phyloP scores from a whole-genome alignment of 2,797 vertebrate species.

The Sebastes minor region DNA sequence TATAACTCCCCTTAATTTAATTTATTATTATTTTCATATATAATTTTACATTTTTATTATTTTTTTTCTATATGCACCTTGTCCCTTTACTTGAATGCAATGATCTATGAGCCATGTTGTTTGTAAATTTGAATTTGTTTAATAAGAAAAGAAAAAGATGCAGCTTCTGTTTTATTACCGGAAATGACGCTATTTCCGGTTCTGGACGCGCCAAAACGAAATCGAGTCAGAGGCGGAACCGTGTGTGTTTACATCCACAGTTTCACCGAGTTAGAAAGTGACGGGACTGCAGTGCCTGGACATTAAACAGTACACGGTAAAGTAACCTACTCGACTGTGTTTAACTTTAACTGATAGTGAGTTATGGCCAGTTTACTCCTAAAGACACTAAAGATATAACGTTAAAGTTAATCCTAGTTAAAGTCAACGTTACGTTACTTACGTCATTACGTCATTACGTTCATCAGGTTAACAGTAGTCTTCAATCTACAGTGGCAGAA shows the following conservation, averaged over 20 bases:
- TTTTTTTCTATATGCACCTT: no score
- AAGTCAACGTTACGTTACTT: not conserved
- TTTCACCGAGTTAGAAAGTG: not conserved
- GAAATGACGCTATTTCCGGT: slow-evolving; percentile 13
- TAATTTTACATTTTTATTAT: no score
- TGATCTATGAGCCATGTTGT: no score
- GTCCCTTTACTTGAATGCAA: no score
- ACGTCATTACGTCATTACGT: not conserved
- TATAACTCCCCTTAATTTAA: no score
- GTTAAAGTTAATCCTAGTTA: not conserved
- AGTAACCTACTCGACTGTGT: not conserved
- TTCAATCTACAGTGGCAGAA: not conserved
- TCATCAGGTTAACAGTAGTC: not conserved
- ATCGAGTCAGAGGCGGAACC: not conserved
- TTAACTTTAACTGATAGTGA: not conserved
- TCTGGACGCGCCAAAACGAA: slow-evolving; percentile 29
- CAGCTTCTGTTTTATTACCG: not conserved
- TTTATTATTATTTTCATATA: no score
- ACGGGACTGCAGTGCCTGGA: not conserved
- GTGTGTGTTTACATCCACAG: not conserved
- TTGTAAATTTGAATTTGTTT: no score
- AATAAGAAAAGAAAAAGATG: no score
- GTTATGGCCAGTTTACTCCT: not conserved
- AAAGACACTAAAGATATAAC: not conserved
- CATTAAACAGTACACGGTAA: not conserved